Base-by-base conservation (phyloP, 2,797 vertebrate species). In the Manis javanica region DNA sequence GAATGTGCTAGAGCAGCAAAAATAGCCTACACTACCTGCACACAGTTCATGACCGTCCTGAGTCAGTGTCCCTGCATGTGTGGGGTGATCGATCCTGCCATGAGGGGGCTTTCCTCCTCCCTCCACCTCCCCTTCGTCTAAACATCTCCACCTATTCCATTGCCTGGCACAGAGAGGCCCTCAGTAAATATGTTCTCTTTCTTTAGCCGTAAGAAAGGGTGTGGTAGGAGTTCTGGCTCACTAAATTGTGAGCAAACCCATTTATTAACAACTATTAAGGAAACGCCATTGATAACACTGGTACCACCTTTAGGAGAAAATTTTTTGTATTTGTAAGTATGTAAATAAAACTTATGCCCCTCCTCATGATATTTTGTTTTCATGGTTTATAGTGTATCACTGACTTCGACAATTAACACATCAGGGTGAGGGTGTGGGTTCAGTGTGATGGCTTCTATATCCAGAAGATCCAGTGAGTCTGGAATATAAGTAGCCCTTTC, bases 231-330 rank as follows among this genome's bases (percentile, higher is more conserved):
- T 49, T 42, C 24, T 59, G 15, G 42, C 57, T 94, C 68, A 61
- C 39, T 72, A 79, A 84, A 84, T 39, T 39, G 23, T 87, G 29
- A 94, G 49, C 68, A 37, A 78, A 87, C 68, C 31, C 31, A 26
- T 37, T 64, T 55, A 75, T 72, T 72, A 23, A 19, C 21, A 78
- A 39, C 69, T 34, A 72, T 51, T 85, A 87, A 46, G 18, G 81
- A 72, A 57, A 72, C 46, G n/a, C 29, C 2, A 26, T 57, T 63
- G 34, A 39, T 55, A 59, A 31, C 78, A 23, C 63, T 51, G 53
- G 21, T 75, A 78, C 34, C 37, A 2, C 53, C n/a, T 53, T 71
- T 64, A 7, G 18, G 18, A 66, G 18, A 71, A 39, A 53, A 37
- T 79, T 68, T 57, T 51, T 82, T 77, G 7, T 24, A 6, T 66